Percentiles rank a stretch among this genome's conserved stretches.
Conservation (phyloP, 2,113 vertebrate genomes). For the Halcyon malimbica region DNA sequence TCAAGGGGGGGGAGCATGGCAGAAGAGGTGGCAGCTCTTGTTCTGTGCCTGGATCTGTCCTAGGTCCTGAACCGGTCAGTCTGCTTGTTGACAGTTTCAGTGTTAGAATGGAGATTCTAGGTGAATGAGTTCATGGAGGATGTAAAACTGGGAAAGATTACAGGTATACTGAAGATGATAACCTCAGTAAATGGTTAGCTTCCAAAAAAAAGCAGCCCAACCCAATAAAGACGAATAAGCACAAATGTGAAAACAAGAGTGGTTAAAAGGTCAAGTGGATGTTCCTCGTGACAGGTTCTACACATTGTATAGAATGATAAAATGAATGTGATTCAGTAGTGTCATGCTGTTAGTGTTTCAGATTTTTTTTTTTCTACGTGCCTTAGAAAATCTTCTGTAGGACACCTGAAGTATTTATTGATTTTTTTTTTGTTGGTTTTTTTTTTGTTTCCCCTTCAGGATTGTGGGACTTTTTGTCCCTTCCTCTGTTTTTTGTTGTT, state of each 20-base stretch:
- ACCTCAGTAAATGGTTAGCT: not conserved
- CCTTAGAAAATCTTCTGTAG: not conserved
- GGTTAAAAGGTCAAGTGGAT: not conserved
- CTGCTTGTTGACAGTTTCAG: fast-evolving
- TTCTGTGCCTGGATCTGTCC: conserved; percentile 26
- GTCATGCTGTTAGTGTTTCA: not conserved
- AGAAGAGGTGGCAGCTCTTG: not conserved
- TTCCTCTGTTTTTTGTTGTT: fast-evolving
- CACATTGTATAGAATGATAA: not conserved
- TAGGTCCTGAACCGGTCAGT: not conserved
- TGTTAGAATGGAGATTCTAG: not conserved
- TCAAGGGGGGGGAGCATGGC: fast-evolving
- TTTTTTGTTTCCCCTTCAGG: not conserved
- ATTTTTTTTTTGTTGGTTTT: not conserved
- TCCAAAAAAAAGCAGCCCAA: not conserved
- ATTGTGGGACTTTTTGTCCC: not conserved
- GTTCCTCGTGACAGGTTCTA: not conserved
- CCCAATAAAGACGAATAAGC: not conserved
- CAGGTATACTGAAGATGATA: not conserved
- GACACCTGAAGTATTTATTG: not conserved
- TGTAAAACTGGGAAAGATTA: not conserved
- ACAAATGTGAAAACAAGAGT: not conserved
- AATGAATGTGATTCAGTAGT: not conserved
- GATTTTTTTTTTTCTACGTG: not conserved
- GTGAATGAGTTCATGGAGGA: not conserved